These are phyloP conservation scores for Tricholaema leucomelas DNA, from an alignment of 2,113 vertebrate species.

Conservation along the genomic window DNA sequence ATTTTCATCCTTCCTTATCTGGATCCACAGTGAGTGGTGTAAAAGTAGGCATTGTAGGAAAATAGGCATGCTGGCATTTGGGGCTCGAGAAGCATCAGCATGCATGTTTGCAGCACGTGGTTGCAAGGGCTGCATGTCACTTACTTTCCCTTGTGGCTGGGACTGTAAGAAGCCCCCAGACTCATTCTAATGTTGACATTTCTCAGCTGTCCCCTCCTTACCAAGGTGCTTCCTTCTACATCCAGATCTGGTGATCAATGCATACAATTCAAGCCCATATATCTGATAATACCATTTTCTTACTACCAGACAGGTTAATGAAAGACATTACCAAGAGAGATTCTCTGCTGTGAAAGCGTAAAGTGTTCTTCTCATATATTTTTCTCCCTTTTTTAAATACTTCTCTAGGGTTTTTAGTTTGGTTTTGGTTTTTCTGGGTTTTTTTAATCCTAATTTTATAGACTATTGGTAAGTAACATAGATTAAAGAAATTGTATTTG, in stretches of 20 bases:
- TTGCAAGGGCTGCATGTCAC: fast-evolving
- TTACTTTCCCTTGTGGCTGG: not conserved
- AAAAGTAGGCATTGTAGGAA: not conserved
- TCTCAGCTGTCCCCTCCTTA: not conserved
- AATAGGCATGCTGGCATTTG: not conserved
- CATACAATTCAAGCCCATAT: not conserved
- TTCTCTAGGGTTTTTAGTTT: not conserved
- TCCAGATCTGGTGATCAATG: not conserved
- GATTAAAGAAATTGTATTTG: not conserved
- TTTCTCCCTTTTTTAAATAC: not conserved
- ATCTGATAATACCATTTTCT: not conserved
- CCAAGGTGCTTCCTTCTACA: fast-evolving
- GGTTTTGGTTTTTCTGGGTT: not conserved
- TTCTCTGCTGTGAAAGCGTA: not conserved
- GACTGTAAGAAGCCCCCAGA: not conserved
- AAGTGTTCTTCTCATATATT: not conserved
- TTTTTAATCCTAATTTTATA: not conserved
- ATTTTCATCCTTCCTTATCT: not conserved
- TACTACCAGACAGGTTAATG: not conserved
- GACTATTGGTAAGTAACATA: not conserved
- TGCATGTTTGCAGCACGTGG: fast-evolving
- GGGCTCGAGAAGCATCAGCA: not conserved
- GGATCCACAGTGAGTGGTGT: not conserved
- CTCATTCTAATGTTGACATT: not conserved
- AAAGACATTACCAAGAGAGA: not conserved